A percentile compares a stretch with the other conserved stretches of the same genome.
Conservation (phyloP, 2,888 invertebrate genomes). For the Euzetes globulus region DNA sequence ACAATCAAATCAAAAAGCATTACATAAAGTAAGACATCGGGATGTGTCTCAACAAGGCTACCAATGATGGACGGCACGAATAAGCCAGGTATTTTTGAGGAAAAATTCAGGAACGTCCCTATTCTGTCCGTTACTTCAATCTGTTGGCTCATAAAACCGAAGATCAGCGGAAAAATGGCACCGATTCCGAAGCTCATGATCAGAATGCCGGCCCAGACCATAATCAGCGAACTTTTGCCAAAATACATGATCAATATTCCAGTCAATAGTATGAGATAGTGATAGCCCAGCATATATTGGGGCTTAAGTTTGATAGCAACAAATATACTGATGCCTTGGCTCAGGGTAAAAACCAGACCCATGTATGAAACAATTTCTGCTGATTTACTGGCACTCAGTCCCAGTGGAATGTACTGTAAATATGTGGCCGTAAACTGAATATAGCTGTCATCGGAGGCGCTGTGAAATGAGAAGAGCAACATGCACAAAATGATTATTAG, state of each 20-base stretch:
- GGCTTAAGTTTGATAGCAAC: not conserved
- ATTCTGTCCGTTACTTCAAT: not conserved
- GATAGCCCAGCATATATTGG: not conserved
- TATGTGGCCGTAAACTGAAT: not conserved
- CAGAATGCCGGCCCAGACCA: not conserved
- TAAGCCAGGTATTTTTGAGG: not conserved
- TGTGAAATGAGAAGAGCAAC: not conserved
- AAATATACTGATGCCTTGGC: not conserved
- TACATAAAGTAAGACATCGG: no score
- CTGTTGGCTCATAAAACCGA: not conserved
- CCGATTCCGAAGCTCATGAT: not conserved
- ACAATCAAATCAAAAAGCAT: no score
- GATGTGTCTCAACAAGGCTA: not conserved
- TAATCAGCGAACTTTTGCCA: not conserved
- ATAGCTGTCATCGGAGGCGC: not conserved
- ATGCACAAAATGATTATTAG: not conserved
- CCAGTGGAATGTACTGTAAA: not conserved
- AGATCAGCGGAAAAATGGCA: not conserved
- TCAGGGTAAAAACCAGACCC: not conserved
- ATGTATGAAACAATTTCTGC: not conserved
- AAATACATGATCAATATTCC: not conserved
- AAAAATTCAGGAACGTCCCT: not conserved
- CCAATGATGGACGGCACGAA: not conserved
- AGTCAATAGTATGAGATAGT: not conserved
- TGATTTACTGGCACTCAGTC: not conserved